Conservation (phyloP, 35 echinoderm and acorn worm genomes). For the Chiridota heheva region DNA sequence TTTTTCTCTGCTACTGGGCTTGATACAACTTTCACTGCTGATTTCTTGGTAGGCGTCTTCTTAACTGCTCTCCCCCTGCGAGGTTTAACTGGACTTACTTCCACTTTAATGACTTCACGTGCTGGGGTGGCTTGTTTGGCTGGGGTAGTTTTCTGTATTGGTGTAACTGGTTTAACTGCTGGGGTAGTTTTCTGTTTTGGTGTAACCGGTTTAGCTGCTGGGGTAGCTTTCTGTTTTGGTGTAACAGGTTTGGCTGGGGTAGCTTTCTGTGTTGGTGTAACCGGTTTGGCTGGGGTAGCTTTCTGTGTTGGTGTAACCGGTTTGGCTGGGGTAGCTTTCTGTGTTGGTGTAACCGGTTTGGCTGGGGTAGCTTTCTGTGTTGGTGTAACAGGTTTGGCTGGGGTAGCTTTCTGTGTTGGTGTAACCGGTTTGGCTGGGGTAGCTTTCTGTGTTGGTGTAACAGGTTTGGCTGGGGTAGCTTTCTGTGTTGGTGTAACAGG, state of each 20-base stretch:
- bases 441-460: no score
- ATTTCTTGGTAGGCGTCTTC: conserved; percentile 18
- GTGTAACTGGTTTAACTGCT: conserved; percentile 5
- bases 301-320: not conserved
- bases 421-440: not conserved
- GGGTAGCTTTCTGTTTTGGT: not conserved
- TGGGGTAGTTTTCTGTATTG: conserved; percentile 29
- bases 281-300: conserved; percentile 17
- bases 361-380: no score
- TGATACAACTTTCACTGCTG: conserved; percentile 5
- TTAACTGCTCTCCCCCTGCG: conserved; percentile 20
- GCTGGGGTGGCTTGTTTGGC: conserved; percentile 39
- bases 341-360: conserved; percentile 10
- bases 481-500: not conserved
- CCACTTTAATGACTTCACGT: no score
- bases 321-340: not conserved
- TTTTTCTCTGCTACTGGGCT: not conserved
- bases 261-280: not conserved
- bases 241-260: conserved; percentile 23
- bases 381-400: conserved; percentile 12
- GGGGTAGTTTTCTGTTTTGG: not conserved
- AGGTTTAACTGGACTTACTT: no score
- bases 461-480: conserved; percentile 1
- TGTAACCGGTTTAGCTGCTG: not conserved
- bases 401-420: not conserved